Evolutionary conservation across 2,888 invertebrate genomes (phyloP).

Genomic region (Melieria picta): DNA sequence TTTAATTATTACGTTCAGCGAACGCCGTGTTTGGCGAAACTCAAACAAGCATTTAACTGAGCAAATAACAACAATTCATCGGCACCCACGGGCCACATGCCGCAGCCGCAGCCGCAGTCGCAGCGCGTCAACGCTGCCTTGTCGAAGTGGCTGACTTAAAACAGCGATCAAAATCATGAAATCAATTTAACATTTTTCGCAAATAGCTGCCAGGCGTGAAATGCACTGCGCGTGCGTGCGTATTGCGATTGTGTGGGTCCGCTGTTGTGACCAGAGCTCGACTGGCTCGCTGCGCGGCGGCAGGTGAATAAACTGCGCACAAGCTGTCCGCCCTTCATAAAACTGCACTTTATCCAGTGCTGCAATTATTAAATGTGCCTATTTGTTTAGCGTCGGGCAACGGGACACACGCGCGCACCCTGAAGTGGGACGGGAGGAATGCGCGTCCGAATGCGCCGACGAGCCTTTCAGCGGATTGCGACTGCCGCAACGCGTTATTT

Average conservation of each 20-base stretch:
- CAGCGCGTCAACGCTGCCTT: not conserved
- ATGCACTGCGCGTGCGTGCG: slow-evolving; percentile 8
- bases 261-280: slow-evolving; percentile 1
- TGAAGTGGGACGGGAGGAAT: not conserved
- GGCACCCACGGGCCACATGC: slow-evolving; percentile 27
- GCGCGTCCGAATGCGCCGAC: not conserved
- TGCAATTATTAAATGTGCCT: slow-evolving; percentile 59
- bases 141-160: slow-evolving; percentile 44
- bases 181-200: slow-evolving; percentile 49
- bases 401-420: not conserved
- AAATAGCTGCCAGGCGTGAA: slow-evolving; percentile 63
- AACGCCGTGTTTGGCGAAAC: slow-evolving; percentile 49
- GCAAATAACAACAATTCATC: slow-evolving; percentile 42
- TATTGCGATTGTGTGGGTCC: slow-evolving; percentile 11
- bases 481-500: slow-evolving; percentile 52
- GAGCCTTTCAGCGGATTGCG: slow-evolving; percentile 15
- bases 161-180: slow-evolving; percentile 51
- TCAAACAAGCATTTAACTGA: slow-evolving; percentile 49
- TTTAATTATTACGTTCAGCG: slow-evolving; percentile 60
- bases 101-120: not conserved
- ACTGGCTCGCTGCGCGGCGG: slow-evolving; percentile 27
- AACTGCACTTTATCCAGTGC: slow-evolving; percentile 54
- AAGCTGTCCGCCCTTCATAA: slow-evolving; percentile 61
- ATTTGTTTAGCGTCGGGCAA: slow-evolving; percentile 53
- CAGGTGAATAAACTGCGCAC: slow-evolving; percentile 62